phyloP scores from a whole-genome alignment of 2,888 invertebrate species.

The Eupelmus urozonus region DNA sequence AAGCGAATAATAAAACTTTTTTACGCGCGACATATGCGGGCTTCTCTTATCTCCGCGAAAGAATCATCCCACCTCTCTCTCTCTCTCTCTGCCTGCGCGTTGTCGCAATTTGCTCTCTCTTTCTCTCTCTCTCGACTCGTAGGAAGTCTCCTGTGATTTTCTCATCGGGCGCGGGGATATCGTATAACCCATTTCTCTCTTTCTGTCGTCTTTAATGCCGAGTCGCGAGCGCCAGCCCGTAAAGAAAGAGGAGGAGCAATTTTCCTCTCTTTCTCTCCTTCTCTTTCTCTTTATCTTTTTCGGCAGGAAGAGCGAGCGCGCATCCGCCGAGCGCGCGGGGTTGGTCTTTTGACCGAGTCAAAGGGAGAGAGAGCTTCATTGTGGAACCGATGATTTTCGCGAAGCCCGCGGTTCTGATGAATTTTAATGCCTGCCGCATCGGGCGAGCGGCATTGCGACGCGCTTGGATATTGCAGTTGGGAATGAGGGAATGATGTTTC shows the following conservation, averaged over 20 bases:
- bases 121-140: background rate
- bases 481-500: too few species aligned
- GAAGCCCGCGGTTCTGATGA: too few species aligned
- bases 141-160: constrained; percentile 27
- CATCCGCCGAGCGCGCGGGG: background rate
- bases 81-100: too few species aligned
- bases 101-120: constrained; percentile 14
- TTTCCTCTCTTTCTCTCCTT: background rate
- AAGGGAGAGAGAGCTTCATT: too few species aligned
- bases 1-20: background rate
- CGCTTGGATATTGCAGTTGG: too few species aligned
- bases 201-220: constrained; percentile 6
- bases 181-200: constrained; percentile 29
- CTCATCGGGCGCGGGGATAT: background rate
- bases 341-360: too few species aligned
- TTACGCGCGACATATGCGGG: background rate
- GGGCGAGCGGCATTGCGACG: too few species aligned
- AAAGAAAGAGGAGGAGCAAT: too few species aligned
- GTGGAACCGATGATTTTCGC: too few species aligned
- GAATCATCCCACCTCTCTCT: background rate
- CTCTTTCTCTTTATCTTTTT: constrained; percentile 10
- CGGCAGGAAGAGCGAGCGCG: too few species aligned
- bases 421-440: too few species aligned
- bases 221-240: too few species aligned
- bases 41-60: constrained; percentile 3